A percentile compares a stretch with the other conserved stretches of the same genome.
Evolutionary conservation across 64 coral and sea anemone genomes (phyloP).

Genomic region (Montipora efflorescens): DNA sequence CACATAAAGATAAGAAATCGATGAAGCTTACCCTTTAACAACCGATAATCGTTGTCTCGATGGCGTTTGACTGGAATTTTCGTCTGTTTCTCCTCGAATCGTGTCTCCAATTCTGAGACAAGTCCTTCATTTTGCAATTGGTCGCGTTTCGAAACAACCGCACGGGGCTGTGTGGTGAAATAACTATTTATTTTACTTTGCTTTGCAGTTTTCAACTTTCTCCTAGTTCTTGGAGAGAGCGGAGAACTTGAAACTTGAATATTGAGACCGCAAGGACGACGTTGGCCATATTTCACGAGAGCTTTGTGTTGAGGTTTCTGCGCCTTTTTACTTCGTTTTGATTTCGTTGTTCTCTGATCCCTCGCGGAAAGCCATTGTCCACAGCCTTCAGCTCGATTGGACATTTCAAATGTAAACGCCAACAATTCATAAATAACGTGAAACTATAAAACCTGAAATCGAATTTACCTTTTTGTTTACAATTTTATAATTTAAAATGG

Average conservation of each 20-base stretch:
- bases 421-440: too few species aligned
- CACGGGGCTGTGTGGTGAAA: not conserved
- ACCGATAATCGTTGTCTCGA: not conserved
- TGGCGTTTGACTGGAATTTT: constrained; percentile 22
- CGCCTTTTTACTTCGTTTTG: not conserved
- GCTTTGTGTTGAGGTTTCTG: not conserved
- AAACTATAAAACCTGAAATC: not conserved
- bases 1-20: not conserved
- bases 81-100: not conserved
- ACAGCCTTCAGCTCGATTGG: constrained; percentile 65
- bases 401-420: not conserved
- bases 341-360: constrained; percentile 8
- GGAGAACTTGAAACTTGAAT: constrained; percentile 15
- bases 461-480: too few species aligned
- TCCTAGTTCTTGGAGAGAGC: constrained; percentile 10
- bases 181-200: constrained; percentile 18
- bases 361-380: constrained; percentile 81
- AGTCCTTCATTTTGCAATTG: not conserved
- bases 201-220: constrained; percentile 19
- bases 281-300: not conserved
- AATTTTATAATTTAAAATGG: constrained; percentile 38
- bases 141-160: not conserved
- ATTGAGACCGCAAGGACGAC: not conserved
- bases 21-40: not conserved
- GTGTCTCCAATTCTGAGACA: not conserved